Percentiles rank a stretch among this genome's conserved stretches.
These are phyloP conservation scores for Luehdorfia chinensis DNA, from an alignment of 1,140 invertebrate species.

Conservation along the genomic window DNA sequence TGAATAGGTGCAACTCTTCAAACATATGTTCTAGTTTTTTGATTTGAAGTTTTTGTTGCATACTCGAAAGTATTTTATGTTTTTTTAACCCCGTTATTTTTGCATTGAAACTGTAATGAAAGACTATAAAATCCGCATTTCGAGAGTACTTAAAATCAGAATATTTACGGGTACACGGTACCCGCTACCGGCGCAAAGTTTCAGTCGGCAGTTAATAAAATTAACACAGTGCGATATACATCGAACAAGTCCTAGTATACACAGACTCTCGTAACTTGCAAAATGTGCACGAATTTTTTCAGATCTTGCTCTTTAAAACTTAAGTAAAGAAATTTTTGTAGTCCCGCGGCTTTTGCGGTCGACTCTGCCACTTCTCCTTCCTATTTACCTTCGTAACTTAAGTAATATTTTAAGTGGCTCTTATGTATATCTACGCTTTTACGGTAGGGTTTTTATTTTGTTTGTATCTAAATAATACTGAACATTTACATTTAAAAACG, in stretches of 20 bases:
- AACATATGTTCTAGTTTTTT: no score
- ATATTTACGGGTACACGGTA: constrained; percentile 12
- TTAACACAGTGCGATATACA: constrained; percentile 41
- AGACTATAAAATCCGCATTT: constrained; percentile 12
- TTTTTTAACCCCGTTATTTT: constrained; percentile 7
- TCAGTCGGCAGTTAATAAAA: constrained; percentile 31
- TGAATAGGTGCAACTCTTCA: no score
- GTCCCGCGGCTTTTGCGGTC: constrained; percentile 2
- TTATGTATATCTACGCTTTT: no score
- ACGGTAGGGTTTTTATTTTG: no score
- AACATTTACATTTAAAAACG: no score
- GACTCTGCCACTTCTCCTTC: no score
- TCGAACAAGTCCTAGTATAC: constrained; percentile 21
- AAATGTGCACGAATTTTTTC: constrained; percentile 52
- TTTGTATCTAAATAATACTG: no score
- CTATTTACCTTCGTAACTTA: no score
- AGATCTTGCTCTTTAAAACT: constrained; percentile 40
- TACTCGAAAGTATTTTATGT: background rate
- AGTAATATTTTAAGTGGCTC: no score
- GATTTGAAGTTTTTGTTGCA: no score
- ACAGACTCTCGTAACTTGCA: constrained; percentile 32
- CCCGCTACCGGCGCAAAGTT: constrained; percentile 6
- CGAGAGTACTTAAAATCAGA: constrained; percentile 12
- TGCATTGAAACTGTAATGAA: constrained; percentile 14
- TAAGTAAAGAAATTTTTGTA: constrained; percentile 54